These are phyloP conservation scores for Diarsia brunnea DNA, from an alignment of 2,888 invertebrate species.

Conservation along the genomic window DNA sequence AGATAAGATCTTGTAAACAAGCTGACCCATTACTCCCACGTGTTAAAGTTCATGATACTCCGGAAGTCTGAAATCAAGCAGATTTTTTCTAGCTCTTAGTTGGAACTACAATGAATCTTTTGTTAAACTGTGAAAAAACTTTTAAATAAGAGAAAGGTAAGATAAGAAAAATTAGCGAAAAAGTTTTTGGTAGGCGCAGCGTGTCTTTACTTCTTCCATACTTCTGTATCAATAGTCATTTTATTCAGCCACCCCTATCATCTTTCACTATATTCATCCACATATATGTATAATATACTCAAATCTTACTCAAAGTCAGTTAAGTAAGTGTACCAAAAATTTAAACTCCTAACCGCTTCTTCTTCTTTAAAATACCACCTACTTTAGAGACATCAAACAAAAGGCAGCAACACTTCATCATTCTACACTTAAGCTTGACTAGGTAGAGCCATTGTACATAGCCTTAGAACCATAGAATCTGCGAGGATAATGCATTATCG, in stretches of 20 bases:
- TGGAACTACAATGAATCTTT: not conserved
- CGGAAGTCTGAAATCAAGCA: not conserved
- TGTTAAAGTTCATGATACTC: not conserved
- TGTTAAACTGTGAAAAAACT: no score
- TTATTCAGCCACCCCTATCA: no score
- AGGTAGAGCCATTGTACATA: conserved; percentile 45
- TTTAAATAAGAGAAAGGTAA: no score
- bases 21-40: not conserved
- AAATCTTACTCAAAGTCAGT: no score
- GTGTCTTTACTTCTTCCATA: not conserved
- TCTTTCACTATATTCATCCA: no score
- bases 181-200: not conserved
- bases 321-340: not conserved
- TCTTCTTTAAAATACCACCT: conserved; percentile 1
- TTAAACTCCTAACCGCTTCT: not conserved
- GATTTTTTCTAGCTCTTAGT: not conserved
- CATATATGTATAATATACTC: no score
- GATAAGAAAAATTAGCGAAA: no score
- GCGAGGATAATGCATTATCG: conserved; percentile 50
- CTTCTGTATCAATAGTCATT: not conserved
- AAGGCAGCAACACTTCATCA: conserved; percentile 23
- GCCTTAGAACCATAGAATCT: conserved; percentile 41
- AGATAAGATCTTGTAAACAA: conserved; percentile 4
- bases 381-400: conserved; percentile 20
- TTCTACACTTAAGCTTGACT: conserved; percentile 30